Percentiles rank a stretch among this genome's conserved stretches.
phyloP scores from a whole-genome alignment of 2,113 vertebrate genomes.

The Emydura subglobosa region DNA sequence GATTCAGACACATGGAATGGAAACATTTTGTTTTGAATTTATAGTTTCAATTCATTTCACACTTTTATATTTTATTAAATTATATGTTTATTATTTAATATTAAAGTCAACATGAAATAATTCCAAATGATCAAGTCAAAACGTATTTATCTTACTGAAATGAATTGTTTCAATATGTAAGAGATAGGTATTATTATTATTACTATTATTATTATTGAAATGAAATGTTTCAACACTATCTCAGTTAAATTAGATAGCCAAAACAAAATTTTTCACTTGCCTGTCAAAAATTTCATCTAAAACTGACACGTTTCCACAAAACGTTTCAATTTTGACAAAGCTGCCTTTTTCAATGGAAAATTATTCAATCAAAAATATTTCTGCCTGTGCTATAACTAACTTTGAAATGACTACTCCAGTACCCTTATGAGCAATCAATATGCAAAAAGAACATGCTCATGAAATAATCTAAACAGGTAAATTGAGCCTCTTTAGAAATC shows the following conservation, averaged over 20 bases:
- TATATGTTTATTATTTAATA: neutral
- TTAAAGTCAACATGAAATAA: neutral
- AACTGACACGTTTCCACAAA: neutral
- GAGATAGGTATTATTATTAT: neutral
- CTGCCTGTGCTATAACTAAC: neutral
- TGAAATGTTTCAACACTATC: neutral
- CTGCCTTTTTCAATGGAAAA: neutral
- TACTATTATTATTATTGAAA: neutral
- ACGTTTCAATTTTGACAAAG: neutral
- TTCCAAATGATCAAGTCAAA: neutral
- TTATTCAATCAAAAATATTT: neutral
- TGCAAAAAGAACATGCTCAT: neutral
- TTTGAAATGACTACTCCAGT: neutral
- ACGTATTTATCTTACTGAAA: neutral
- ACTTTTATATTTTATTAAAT: neutral
- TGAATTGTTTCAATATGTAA: neutral
- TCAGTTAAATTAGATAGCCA: neutral
- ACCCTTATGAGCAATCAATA: neutral
- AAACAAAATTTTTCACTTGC: neutral
- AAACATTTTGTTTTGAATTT: neutral
- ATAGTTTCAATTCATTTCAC: neutral
- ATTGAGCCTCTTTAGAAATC: neutral
- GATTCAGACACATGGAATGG: neutral
- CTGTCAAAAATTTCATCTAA: neutral
- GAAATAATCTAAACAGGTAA: neutral